Base-by-base conservation (phyloP, 2,113 vertebrate genomes). In the Empidonax alnorum region DNA sequence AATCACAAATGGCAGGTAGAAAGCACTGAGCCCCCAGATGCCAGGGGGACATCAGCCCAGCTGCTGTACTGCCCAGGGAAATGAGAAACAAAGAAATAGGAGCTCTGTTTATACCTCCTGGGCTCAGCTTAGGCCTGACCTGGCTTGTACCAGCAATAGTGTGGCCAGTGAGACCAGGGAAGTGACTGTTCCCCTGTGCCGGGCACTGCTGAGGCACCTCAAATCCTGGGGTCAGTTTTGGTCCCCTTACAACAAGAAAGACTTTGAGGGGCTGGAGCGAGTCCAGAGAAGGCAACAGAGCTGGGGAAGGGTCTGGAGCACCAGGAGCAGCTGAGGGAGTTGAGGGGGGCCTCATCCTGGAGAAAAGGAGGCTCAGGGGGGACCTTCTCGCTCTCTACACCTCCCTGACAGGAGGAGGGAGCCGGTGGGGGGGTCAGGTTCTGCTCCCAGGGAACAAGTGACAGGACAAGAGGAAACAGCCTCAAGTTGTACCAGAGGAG, bases 391-490 rank as follows among this genome's bases (percentile, higher is more conserved):
- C 55, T 76, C 55, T 68, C 17, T 56, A n/a, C 47, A 69, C 0
- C 6, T 35, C 41, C 46, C 50, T 83, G 62, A 2, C 30, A 42
- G 71, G 30, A 69, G 30, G 24, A n/a, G 4, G 7, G 21, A 35
- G n/a, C 16, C 2, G 0, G 19, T 2, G 0, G 15, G 27, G 3
- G 25, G 1, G 0, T 67, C 0, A 0, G 28, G 28, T 8, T 82
- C 10, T 82, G 16, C 62, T 75, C 28, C 7, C 53, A 46, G 24
- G 46, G 16, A 52, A 47, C 28, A 41, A 67, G 24, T 16, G 46
- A 68, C 28, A 39, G 13, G 7, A 52, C 0, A 1, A 39, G 46
- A 2, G 28, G 19, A 24, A 30, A 44, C 2, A 0, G 3, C 6
- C 33, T n/a, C 44, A 46, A 10, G 10, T 3, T 39, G 33, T 17